A percentile compares a stretch with the other conserved stretches of the same genome.
These are phyloP conservation scores for Drosophila cognata DNA, from an alignment of 2,888 invertebrate species.

Conservation along the genomic window DNA sequence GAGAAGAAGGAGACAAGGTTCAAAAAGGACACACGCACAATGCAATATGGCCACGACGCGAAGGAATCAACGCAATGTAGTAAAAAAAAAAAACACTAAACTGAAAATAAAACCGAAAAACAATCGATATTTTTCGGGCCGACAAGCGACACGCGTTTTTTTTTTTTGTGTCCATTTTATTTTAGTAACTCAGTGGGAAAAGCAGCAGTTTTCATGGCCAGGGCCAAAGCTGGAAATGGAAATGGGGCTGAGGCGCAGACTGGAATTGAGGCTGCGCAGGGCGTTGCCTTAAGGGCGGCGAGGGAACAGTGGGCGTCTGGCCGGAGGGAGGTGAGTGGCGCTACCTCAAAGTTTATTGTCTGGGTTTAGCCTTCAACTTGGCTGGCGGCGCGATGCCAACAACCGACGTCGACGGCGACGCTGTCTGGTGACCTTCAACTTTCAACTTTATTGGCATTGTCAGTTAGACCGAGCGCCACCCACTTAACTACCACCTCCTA, in stretches of 20 bases:
- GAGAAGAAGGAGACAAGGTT: constrained; percentile 25
- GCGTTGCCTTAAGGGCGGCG: constrained; percentile 28
- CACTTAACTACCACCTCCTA: neutral
- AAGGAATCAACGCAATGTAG: neutral
- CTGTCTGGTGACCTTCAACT: constrained; percentile 84
- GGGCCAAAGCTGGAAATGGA: constrained; percentile 22
- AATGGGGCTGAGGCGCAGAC: constrained; percentile 7
- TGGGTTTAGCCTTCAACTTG: constrained; percentile 58
- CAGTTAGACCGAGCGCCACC: constrained; percentile 46
- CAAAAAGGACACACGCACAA: constrained; percentile 66
- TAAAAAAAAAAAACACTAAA: neutral
- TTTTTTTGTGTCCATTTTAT: constrained; percentile 41
- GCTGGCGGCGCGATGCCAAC: constrained; percentile 54
- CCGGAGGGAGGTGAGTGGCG: neutral
- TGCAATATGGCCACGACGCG: constrained; percentile 5
- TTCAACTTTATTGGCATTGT: constrained; percentile 80
- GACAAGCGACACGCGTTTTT: constrained; percentile 11
- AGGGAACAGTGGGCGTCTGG: constrained; percentile 27
- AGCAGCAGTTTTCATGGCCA: constrained; percentile 25
- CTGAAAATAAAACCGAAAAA: constrained; percentile 8
- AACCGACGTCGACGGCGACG: constrained; percentile 54
- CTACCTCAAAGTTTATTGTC: constrained; percentile 62
- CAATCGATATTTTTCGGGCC: constrained; percentile 73
- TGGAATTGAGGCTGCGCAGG: constrained; percentile 51
- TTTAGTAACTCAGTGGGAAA: constrained; percentile 29